These are phyloP conservation scores for Zaprionus kolodkinae DNA, from an alignment of 1,140 invertebrate species.

Conservation along the genomic window DNA sequence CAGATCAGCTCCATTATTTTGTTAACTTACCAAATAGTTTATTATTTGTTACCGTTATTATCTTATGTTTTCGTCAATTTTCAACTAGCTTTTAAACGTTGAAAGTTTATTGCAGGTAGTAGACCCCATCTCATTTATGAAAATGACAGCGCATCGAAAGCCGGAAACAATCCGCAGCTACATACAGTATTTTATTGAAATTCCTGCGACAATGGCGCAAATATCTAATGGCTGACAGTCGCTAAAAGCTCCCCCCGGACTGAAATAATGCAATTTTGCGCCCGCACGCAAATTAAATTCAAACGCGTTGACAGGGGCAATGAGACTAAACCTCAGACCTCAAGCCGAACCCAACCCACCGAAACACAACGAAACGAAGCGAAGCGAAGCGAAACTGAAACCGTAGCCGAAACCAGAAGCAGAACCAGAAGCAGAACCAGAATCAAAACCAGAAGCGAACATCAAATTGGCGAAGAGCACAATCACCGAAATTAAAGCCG, in stretches of 20 bases:
- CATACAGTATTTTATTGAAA: constrained; percentile 42
- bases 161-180: constrained; percentile 14
- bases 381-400: constrained; percentile 4
- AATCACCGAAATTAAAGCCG: constrained; percentile 78
- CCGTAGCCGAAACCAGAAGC: no score
- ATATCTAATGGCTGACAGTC: constrained; percentile 58
- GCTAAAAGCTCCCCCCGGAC: constrained; percentile 8
- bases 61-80: not conserved
- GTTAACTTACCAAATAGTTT: no score
- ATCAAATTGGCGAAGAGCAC: constrained; percentile 54
- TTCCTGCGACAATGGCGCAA: constrained; percentile 53
- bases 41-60: no score
- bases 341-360: not conserved
- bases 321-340: constrained; percentile 16
- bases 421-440: constrained; percentile 29
- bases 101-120: not conserved
- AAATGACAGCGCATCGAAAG: not conserved
- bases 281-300: constrained; percentile 59
- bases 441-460: constrained; percentile 45
- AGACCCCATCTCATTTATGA: not conserved
- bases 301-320: constrained; percentile 32
- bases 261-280: constrained; percentile 64
- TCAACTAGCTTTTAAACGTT: not conserved
- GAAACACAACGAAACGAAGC: not conserved
- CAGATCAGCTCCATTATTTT: no score